Base-by-base conservation (phyloP, 2,797 vertebrate species). In the Molothrus ater region DNA sequence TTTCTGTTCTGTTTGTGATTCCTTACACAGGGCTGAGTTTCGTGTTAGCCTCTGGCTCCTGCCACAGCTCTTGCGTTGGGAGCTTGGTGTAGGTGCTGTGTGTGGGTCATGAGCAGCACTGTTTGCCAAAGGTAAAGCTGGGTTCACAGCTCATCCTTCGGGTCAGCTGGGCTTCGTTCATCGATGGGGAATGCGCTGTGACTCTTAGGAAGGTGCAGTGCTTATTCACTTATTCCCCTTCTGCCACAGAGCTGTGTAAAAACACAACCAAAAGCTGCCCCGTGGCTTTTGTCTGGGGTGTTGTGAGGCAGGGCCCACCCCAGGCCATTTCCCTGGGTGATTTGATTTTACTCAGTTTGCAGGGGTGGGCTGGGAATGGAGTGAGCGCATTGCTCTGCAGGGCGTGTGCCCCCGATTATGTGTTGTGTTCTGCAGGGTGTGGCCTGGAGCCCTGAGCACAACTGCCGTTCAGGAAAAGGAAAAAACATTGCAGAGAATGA, bases 401-500 rank as follows among this genome's bases (percentile, higher is more conserved):
- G 96, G 94, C 13, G 93, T 91, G 91, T 92, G 84, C 53, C 32
- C 86, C 81, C 53, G 32, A 17, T 50, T 54, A 5, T 93, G 92
- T 63, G 76, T 80, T 91, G 74, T 88, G 56, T 86, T 95, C 45
- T 91, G 68, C 78, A 73, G 97, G 96, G 88, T 71, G 95, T 95
- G 96, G 84, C 90, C 61, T 13, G 40, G 25, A 60, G 92, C 83
- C 80, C 90, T 86, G 90, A 79, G 42, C 78, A 47, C 66, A 42
- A 48, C 79, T 95, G 90, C 91, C 43, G 9, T 65, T 93, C 93
- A 92, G 95, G 96, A 95, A 95, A 93, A 95, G 94, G 93, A 96
- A 96, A 88, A 96, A 96, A 94, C 81, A 93, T 54, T 76, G 70
- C 66, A 76, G 87, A 95, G 92, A 97, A 96, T 93, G 94, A 92